Percentiles rank a stretch among this genome's conserved stretches.
Evolutionary conservation across 2,113 vertebrate species (phyloP).

Genomic region (Pithys albifrons): DNA sequence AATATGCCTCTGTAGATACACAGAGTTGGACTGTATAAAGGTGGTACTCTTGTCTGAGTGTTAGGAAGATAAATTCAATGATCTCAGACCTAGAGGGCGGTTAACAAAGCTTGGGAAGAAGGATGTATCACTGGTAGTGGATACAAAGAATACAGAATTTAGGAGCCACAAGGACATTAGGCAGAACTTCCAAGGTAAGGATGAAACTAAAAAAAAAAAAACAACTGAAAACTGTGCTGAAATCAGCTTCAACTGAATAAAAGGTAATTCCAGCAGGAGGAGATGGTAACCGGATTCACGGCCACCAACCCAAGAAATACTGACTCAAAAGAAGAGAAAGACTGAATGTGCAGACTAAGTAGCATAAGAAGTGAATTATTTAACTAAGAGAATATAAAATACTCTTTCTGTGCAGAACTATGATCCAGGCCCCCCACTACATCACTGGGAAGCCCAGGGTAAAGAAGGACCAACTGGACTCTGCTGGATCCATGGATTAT

Average conservation of each 20-base stretch:
- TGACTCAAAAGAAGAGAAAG: background rate
- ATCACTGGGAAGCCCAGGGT: background rate
- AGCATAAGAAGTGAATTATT: background rate
- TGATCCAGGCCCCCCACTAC: no score
- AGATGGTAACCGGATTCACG: background rate
- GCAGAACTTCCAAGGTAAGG: background rate
- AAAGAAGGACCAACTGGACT: background rate
- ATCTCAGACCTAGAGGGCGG: background rate
- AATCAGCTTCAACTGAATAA: background rate
- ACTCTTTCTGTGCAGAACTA: background rate
- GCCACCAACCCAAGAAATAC: background rate
- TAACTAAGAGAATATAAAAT: background rate
- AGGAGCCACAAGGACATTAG: background rate
- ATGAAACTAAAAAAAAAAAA: background rate
- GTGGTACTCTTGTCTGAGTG: background rate
- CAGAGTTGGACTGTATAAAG: background rate
- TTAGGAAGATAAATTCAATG: background rate
- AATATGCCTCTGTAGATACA: background rate
- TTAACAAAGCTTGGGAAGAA: background rate
- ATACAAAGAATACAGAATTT: background rate
- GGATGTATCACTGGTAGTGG: background rate
- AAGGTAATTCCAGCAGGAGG: background rate
- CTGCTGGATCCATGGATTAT: background rate
- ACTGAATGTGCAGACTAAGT: background rate
- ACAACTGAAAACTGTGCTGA: background rate